Percentiles rank a stretch among this genome's conserved stretches.
Conservation (phyloP, 1,140 invertebrate genomes). For the Neomicropteryx cornuta region DNA sequence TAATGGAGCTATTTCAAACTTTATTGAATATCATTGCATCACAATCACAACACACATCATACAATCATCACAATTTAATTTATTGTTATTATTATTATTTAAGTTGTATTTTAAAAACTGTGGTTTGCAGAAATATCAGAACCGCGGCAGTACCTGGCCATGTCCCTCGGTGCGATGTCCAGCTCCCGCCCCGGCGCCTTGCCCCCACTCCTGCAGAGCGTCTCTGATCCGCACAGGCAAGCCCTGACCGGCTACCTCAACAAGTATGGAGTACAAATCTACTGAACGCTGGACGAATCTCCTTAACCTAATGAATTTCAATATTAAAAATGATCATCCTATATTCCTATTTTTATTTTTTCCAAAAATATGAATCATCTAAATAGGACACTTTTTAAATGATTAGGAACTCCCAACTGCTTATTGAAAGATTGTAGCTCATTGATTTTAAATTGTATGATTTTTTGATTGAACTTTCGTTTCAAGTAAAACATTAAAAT, state of each 20-base stretch:
- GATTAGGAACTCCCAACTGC: no score
- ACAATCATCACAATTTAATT: conserved; percentile 9
- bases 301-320: background rate
- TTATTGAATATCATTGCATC: conserved; percentile 10
- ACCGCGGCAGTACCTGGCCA: conserved; percentile 57
- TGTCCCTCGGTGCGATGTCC: conserved; percentile 53
- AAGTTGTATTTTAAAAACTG: no score
- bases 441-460: no score
- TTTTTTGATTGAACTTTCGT: no score
- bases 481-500: no score
- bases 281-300: conserved; percentile 12
- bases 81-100: no score
- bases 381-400: no score
- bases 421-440: no score
- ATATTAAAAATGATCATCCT: no score
- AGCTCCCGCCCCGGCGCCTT: conserved; percentile 50
- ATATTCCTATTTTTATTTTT: no score
- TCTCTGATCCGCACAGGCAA: conserved; percentile 21
- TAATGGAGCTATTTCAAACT: conserved; percentile 8
- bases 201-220: conserved; percentile 27
- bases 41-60: background rate
- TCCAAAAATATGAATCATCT: no score
- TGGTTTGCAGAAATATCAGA: conserved; percentile 50
- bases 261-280: conserved; percentile 24
- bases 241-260: conserved; percentile 24